Conservation (phyloP, 2,113 vertebrate genomes). For the Colinus virginianus region DNA sequence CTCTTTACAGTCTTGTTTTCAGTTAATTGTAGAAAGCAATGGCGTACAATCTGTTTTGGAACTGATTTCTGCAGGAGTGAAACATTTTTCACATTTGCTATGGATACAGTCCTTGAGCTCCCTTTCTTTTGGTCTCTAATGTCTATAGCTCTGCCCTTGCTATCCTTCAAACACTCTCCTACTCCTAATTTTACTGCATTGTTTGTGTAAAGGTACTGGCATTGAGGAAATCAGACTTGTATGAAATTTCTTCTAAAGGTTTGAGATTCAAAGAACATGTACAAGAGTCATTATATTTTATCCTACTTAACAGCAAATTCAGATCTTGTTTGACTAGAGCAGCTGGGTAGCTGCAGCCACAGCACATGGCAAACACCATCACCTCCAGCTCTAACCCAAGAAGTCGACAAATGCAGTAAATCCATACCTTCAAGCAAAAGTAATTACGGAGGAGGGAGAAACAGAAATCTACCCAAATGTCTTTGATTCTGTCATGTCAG, state of each 20-base stretch:
- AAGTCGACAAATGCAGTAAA: not conserved
- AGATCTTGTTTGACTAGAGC: not conserved
- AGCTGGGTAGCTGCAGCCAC: not conserved
- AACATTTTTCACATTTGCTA: not conserved
- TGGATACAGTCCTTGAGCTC: rapidly evolving
- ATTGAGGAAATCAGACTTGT: not conserved
- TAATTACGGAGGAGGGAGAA: not conserved
- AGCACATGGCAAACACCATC: not conserved
- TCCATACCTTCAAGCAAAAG: not conserved
- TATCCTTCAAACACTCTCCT: not conserved
- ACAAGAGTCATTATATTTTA: not conserved
- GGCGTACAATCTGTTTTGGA: not conserved
- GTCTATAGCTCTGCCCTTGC: not conserved
- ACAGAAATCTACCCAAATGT: not conserved
- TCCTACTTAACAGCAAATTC: not conserved
- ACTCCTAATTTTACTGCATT: not conserved
- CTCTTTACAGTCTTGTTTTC: not conserved
- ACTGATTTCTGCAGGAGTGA: not conserved
- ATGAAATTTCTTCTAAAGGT: not conserved
- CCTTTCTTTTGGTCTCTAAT: not conserved
- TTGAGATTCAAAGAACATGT: not conserved
- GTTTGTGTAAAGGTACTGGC: not conserved
- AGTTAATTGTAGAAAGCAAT: not conserved
- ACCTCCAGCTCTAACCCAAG: not conserved
- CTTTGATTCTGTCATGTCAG: not conserved